phyloP scores from a whole-genome alignment of 2,888 invertebrate genomes.

The Apotomis turbidana region DNA sequence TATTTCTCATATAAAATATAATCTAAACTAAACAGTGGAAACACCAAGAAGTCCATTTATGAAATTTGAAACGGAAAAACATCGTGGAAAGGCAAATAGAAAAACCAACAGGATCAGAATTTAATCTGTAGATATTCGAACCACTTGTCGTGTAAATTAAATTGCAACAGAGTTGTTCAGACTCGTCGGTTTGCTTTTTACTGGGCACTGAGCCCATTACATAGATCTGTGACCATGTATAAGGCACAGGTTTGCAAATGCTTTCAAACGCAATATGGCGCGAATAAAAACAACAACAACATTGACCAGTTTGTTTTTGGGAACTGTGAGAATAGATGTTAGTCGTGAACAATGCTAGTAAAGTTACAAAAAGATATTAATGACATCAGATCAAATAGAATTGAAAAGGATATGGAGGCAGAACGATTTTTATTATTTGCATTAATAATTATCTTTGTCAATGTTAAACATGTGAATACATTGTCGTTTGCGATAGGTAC shows the following conservation, averaged over 20 bases:
- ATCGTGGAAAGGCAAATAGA: not conserved
- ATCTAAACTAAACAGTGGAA: not conserved
- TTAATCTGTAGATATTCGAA: constrained; percentile 7
- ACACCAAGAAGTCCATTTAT: not conserved
- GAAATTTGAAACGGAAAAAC: constrained; percentile 4
- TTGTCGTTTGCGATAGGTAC: not conserved
- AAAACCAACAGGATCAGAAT: constrained; percentile 17
- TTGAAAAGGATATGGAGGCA: not conserved
- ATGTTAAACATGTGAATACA: constrained; percentile 4
- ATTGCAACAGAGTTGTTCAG: constrained; percentile 25
- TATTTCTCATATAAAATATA: not conserved
- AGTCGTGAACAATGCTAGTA: not conserved
- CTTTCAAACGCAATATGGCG: constrained; percentile 24
- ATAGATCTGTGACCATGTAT: constrained; percentile 22
- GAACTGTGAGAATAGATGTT: constrained; percentile 8
- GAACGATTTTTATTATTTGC: not conserved
- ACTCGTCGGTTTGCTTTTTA: constrained; percentile 30
- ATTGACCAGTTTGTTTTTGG: constrained; percentile 13
- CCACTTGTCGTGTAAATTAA: constrained; percentile 21
- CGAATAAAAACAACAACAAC: constrained; percentile 14
- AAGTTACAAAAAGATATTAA: not conserved
- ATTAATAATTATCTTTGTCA: not conserved
- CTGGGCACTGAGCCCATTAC: constrained; percentile 16
- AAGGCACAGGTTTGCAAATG: constrained; percentile 23
- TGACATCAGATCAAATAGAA: not conserved